phyloP scores from a whole-genome alignment of 1,140 invertebrate species.

The Heliconius hermathena region DNA sequence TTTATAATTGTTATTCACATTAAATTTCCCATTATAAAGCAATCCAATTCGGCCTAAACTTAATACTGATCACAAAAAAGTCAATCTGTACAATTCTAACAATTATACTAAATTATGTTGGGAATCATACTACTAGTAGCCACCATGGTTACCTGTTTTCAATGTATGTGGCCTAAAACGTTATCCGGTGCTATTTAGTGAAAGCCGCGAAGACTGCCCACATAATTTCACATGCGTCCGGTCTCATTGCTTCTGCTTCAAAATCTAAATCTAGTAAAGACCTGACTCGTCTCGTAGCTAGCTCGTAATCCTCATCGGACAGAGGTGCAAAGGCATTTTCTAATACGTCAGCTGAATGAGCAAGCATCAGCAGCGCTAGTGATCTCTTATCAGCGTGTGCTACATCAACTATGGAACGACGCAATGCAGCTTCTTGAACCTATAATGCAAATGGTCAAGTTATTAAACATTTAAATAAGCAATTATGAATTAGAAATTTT shows the following conservation, averaged over 20 bases:
- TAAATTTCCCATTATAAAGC: slow-evolving; percentile 1
- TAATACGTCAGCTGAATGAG: slow-evolving; percentile 98
- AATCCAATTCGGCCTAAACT: slow-evolving; percentile 24
- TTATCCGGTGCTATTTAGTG: slow-evolving; percentile 89
- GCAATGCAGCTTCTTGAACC: slow-evolving; percentile 98
- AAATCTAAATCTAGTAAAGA: slow-evolving; percentile 98
- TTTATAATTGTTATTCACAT: neutral
- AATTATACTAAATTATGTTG: slow-evolving; percentile 22
- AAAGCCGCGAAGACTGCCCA: slow-evolving; percentile 99
- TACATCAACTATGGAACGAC: slow-evolving; percentile 98
- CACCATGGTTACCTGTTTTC: slow-evolving; percentile 9
- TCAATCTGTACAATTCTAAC: slow-evolving; percentile 33
- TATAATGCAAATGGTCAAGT: slow-evolving; percentile 57
- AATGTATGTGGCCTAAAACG: slow-evolving; percentile 30
- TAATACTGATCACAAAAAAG: slow-evolving; percentile 39
- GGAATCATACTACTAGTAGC: slow-evolving; percentile 4
- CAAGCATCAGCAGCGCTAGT: slow-evolving; percentile 95
- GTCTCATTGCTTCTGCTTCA: slow-evolving; percentile 95
- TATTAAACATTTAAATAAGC: too few relatives aligned
- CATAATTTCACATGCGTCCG: slow-evolving; percentile 94
- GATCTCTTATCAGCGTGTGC: slow-evolving; percentile 98
- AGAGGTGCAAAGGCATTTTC: slow-evolving; percentile 99
- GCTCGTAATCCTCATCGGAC: slow-evolving; percentile 99
- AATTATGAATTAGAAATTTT: too few relatives aligned
- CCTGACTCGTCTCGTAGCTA: slow-evolving; percentile 97